Conservation (phyloP, 1,140 invertebrate species). For the Latrodectus geometricus region DNA sequence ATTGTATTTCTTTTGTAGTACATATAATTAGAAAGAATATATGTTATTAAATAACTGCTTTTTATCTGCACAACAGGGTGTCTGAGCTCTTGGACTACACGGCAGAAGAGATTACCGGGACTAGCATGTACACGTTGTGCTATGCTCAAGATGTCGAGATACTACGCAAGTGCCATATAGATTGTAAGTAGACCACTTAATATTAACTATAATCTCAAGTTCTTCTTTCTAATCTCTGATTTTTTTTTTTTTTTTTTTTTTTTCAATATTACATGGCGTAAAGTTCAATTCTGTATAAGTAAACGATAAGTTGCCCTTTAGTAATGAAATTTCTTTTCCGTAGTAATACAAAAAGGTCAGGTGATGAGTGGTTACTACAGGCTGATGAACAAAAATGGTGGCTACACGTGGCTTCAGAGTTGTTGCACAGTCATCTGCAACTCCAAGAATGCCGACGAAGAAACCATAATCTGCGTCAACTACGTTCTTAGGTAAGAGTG, state of each 20-base stretch:
- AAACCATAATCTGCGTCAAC: slow-evolving; percentile 96
- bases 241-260: too few species aligned
- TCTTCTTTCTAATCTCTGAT: too few species aligned
- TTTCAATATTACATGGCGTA: too few species aligned
- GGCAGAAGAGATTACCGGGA: slow-evolving; percentile 92
- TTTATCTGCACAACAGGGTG: slow-evolving; percentile 75
- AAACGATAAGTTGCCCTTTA: too few species aligned
- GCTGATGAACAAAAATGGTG: slow-evolving; percentile 94
- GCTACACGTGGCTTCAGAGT: slow-evolving; percentile 95
- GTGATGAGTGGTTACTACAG: slow-evolving; percentile 95
- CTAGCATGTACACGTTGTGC: slow-evolving; percentile 92
- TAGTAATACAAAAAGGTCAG: slow-evolving; percentile 96
- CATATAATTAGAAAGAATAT: too few species aligned
- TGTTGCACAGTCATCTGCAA: slow-evolving; percentile 96
- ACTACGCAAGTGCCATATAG: slow-evolving; percentile 90
- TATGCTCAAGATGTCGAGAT: slow-evolving; percentile 95
- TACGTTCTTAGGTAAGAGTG: slow-evolving; percentile 86
- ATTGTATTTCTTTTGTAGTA: too few species aligned
- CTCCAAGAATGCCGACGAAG: slow-evolving; percentile 93
- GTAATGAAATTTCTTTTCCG: slow-evolving; percentile 62
- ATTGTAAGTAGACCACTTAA: slow-evolving; percentile 79
- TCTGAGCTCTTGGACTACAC: slow-evolving; percentile 92
- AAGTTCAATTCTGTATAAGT: too few species aligned
- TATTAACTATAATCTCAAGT: background rate
- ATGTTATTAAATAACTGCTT: background rate